These are phyloP conservation scores for Drosophila virilis DNA, from an alignment of 1,140 invertebrate genomes.

Conservation along the genomic window DNA sequence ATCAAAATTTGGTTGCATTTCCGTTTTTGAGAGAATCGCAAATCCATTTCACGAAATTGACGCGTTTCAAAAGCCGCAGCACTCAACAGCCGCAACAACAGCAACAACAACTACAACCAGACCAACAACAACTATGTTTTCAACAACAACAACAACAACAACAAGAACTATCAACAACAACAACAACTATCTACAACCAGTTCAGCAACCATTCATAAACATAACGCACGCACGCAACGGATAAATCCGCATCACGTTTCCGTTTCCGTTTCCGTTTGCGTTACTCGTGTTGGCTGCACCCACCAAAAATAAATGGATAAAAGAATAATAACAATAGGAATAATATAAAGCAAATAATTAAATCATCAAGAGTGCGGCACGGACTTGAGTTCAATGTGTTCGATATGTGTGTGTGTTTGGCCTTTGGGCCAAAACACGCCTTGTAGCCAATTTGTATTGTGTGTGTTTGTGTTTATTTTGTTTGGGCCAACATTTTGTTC, in stretches of 20 bases:
- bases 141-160: conserved; percentile 27
- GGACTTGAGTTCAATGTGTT: conserved; percentile 35
- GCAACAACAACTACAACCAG: conserved; percentile 15
- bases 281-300: conserved; percentile 39
- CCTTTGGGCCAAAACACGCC: conserved; percentile 8
- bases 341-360: conserved; percentile 1
- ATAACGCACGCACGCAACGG: conserved; percentile 58
- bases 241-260: conserved; percentile 43
- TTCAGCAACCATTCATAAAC: conserved; percentile 43
- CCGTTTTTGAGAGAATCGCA: conserved; percentile 32
- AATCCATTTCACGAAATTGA: conserved; percentile 27
- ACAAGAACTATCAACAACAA: conserved; percentile 26
- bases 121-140: conserved; percentile 6
- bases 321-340: conserved; percentile 5
- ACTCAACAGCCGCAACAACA: conserved; percentile 40
- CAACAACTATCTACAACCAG: conserved; percentile 28
- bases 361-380: conserved; percentile 27
- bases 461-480: conserved; percentile 51
- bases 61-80: conserved; percentile 47
- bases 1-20: conserved; percentile 55
- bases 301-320: conserved; percentile 7
- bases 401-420: conserved; percentile 18
- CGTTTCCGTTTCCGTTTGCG: conserved; percentile 34
- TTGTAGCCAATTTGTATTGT: conserved; percentile 44
- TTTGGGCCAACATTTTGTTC: conserved; percentile 17